Evolutionary conservation across 1,140 invertebrate genomes (phyloP).

Genomic region (Drosophila baimaii): DNA sequence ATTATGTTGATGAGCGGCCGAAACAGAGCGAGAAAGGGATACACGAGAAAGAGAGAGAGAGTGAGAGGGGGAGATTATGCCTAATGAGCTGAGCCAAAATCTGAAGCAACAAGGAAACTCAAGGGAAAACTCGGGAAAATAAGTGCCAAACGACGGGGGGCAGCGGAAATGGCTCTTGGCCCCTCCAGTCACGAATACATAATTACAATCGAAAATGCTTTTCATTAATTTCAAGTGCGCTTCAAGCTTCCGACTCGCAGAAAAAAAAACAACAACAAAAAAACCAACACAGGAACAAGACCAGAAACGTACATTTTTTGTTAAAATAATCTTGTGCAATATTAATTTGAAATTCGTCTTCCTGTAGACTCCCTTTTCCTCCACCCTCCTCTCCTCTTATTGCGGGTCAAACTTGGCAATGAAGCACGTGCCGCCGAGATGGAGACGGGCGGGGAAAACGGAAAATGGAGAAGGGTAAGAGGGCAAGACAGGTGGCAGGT

Average conservation of each 20-base stretch:
- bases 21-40: neutral
- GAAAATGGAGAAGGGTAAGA: constrained; percentile 8
- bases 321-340: constrained; percentile 68
- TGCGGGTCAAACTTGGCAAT: constrained; percentile 9
- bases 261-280: constrained; percentile 17
- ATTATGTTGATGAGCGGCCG: constrained; percentile 8
- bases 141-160: neutral
- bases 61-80: constrained; percentile 49
- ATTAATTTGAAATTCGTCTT: constrained; percentile 61
- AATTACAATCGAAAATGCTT: constrained; percentile 82
- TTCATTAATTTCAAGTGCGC: constrained; percentile 80
- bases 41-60: neutral
- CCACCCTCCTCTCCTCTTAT: neutral
- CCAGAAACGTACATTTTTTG: constrained; percentile 20
- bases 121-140: constrained; percentile 1
- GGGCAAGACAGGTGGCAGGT: constrained; percentile 7
- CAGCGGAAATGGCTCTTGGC: constrained; percentile 38
- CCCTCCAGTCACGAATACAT: constrained; percentile 76
- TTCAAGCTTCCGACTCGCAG: constrained; percentile 40
- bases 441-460: neutral
- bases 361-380: neutral
- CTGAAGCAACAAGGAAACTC: constrained; percentile 28
- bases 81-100: constrained; percentile 71
- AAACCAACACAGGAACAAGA: constrained; percentile 20
- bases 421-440: constrained; percentile 3